Evolutionary conservation across 2,888 invertebrate genomes (phyloP), one percentile per base, ranked within the genome.

Genomic region (Xanthorhoe spadicearia): DNA sequence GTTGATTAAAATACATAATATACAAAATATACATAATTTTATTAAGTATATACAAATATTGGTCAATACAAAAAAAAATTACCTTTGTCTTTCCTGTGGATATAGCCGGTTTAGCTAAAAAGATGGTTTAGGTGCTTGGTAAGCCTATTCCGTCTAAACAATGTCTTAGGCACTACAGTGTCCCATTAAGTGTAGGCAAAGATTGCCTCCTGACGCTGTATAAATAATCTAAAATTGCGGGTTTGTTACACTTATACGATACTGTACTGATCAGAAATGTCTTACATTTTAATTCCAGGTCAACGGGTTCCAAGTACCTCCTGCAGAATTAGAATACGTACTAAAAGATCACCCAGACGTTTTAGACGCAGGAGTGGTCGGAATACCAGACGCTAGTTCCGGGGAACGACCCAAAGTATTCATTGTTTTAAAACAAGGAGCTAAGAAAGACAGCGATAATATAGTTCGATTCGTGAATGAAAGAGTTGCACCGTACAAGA

Each of bases 241-340:
- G n/a, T n/a, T n/a, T n/a, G n/a, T n/a, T n/a, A n/a, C n/a, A n/a
- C n/a, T n/a, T n/a, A n/a, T n/a, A n/a, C n/a, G n/a, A n/a, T n/a
- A n/a, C n/a, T n/a, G n/a, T n/a, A n/a, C n/a, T n/a, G n/a, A n/a
- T n/a, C n/a, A n/a, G n/a, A n/a, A n/a, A n/a, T n/a, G n/a, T n/a
- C n/a, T n/a, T n/a, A 23, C 23, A 15, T 51, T 50, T 8, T 7
- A 48, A 35, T 60, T 49, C 8, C 76, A 91, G 91, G 96, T 96
- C 0, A 95, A 94, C 84, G 95, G 93, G 1, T 95, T 92, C 78
- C 95, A 97, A 95, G 98, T 98, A 7, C 95, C 98, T 9, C 98
- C 98, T 18, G 98, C 98, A 0, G 98, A 98, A 85, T 84, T 98
- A 28, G 98, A 98, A 86, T 95, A 94, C 58, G 78, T 97, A 4